Evolutionary conservation across 2,113 vertebrate genomes (phyloP).

Genomic region (Cichladusa arquata): DNA sequence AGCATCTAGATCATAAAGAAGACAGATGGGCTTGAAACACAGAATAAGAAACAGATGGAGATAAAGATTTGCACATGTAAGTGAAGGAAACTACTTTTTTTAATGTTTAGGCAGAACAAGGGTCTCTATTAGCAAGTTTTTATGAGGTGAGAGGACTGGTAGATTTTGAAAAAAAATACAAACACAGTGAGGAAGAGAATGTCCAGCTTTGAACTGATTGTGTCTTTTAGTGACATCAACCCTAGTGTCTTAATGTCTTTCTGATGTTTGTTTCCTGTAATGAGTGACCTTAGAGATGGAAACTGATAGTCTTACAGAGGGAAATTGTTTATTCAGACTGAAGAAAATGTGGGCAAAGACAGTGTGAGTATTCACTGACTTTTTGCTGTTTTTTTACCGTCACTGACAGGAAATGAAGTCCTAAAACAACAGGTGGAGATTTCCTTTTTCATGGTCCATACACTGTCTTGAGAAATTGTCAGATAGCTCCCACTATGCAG

Average conservation of each 20-base stretch:
- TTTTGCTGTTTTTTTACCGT: not conserved
- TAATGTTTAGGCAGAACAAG: not conserved
- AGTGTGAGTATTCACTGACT: not conserved
- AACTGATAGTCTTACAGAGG: not conserved
- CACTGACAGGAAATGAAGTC: not conserved
- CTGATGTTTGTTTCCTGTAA: not conserved
- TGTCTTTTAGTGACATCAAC: not conserved
- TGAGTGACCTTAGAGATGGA: not conserved
- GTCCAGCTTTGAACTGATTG: not conserved
- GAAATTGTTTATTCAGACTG: not conserved
- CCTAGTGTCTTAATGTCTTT: not conserved
- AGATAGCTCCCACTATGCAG: not conserved
- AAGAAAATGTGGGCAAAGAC: not conserved
- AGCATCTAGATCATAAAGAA: constrained; percentile 17
- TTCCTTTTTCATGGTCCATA: not conserved
- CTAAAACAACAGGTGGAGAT: not conserved
- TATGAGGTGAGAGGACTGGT: constrained; percentile 3
- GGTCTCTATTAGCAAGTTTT: constrained; percentile 16
- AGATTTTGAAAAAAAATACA: not conserved
- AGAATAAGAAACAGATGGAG: constrained; percentile 40
- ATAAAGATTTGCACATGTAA: constrained; percentile 17
- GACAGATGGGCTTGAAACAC: not conserved
- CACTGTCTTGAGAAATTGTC: not conserved
- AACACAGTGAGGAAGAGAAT: not conserved
- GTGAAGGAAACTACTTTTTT: not conserved